Evolutionary conservation across 2,113 vertebrate genomes (phyloP).

Genomic region (Cnemophilus loriae): DNA sequence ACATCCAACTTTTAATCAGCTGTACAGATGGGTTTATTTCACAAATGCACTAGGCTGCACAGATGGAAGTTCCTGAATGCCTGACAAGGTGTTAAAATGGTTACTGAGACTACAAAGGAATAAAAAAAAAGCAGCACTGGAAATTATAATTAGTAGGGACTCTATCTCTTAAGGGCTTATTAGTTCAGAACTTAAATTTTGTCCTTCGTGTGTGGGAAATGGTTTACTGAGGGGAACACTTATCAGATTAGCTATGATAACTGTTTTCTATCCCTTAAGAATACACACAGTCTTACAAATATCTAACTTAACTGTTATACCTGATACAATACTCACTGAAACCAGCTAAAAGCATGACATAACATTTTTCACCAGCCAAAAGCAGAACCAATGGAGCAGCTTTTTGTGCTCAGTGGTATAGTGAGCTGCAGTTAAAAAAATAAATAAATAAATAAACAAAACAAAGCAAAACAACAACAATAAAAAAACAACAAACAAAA

Average conservation of each 20-base stretch:
- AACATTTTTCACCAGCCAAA: slow-evolving; percentile 35
- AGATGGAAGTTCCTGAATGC: slow-evolving; percentile 80
- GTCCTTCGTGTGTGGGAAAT: slow-evolving; percentile 53
- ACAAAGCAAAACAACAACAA: not conserved
- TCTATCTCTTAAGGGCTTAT: slow-evolving; percentile 68
- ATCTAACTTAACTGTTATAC: slow-evolving; percentile 26
- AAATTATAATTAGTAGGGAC: slow-evolving; percentile 73
- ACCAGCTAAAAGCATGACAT: slow-evolving; percentile 42
- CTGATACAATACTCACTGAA: slow-evolving; percentile 35
- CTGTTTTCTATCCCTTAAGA: slow-evolving; percentile 23
- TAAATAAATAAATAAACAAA: not conserved
- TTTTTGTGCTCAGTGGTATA: not conserved
- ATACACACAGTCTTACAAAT: slow-evolving; percentile 27
- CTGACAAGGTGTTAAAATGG: slow-evolving; percentile 83
- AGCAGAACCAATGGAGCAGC: slow-evolving; percentile 8
- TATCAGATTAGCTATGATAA: slow-evolving; percentile 39
- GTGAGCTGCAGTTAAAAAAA: slow-evolving; percentile 5
- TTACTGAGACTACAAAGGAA: slow-evolving; percentile 77
- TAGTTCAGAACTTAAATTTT: slow-evolving; percentile 70
- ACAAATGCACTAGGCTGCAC: slow-evolving; percentile 72
- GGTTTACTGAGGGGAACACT: slow-evolving; percentile 22
- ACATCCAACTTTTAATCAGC: slow-evolving; percentile 80
- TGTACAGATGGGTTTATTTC: slow-evolving; percentile 85
- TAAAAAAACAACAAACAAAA: too few relatives aligned
- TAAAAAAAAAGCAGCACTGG: slow-evolving; percentile 58